Percentiles rank a stretch among this genome's conserved stretches.
These are phyloP conservation scores for Cottus gobio DNA, from an alignment of 2,113 vertebrate species.

Conservation along the genomic window DNA sequence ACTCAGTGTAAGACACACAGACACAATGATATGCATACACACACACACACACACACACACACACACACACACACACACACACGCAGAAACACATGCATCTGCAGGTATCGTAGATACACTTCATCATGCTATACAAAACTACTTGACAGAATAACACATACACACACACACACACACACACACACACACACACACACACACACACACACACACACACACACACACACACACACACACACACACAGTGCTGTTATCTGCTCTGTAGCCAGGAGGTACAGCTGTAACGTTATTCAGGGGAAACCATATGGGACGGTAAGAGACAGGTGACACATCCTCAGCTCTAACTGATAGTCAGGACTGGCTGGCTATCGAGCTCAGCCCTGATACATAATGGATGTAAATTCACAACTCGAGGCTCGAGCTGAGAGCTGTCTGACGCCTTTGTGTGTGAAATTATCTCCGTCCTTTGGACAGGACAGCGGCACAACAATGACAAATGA, in stretches of 20 bases:
- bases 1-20: no score
- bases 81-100: neutral
- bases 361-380: slow-evolving; percentile 44
- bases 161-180: slow-evolving; percentile 9
- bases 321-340: slow-evolving; percentile 64
- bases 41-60: neutral
- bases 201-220: neutral
- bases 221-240: slow-evolving; percentile 22
- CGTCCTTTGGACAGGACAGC: neutral
- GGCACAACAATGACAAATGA: slow-evolving; percentile 13
- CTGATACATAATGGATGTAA: slow-evolving; percentile 70
- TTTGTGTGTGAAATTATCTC: slow-evolving; percentile 43
- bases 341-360: slow-evolving; percentile 53
- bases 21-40: no score
- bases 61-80: neutral
- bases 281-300: slow-evolving; percentile 57
- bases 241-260: slow-evolving; percentile 44
- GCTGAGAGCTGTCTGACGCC: slow-evolving; percentile 32
- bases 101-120: neutral
- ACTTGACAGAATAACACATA: slow-evolving; percentile 22
- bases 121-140: slow-evolving; percentile 14
- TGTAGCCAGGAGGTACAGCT: slow-evolving; percentile 43
- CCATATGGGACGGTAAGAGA: slow-evolving; percentile 53
- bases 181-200: slow-evolving; percentile 13
- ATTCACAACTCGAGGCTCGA: slow-evolving; percentile 43